These are phyloP conservation scores for Oophaga pumilio DNA, from an alignment of 2,113 vertebrate genomes.

Conservation along the genomic window DNA sequence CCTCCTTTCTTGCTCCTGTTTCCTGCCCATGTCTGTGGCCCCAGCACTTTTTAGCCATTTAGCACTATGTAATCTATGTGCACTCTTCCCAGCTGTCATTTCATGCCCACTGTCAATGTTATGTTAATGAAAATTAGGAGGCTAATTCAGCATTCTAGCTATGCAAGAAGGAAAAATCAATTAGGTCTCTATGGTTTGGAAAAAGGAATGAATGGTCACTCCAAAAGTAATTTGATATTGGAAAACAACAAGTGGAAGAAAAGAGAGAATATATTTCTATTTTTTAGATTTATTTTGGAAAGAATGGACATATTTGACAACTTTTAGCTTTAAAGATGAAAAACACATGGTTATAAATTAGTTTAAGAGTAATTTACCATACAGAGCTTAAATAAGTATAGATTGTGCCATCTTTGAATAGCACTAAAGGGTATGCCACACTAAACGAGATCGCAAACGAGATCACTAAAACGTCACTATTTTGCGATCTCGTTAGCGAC, in stretches of 20 bases:
- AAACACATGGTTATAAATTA: too few relatives aligned
- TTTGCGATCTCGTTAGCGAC: too few relatives aligned
- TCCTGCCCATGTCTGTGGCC: neutral
- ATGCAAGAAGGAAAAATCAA: neutral
- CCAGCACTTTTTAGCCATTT: neutral
- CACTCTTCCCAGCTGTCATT: constrained; percentile 12
- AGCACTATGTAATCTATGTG: neutral
- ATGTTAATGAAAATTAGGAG: constrained; percentile 1
- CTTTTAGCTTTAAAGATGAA: too few relatives aligned
- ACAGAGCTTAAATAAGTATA: too few relatives aligned
- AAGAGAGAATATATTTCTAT: too few relatives aligned
- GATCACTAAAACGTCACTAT: too few relatives aligned
- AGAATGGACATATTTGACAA: too few relatives aligned
- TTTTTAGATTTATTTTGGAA: too few relatives aligned
- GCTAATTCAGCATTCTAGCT: neutral
- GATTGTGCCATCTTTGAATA: too few relatives aligned
- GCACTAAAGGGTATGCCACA: too few relatives aligned
- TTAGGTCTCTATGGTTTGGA: neutral
- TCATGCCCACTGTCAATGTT: neutral
- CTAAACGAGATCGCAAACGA: too few relatives aligned
- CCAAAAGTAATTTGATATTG: neutral
- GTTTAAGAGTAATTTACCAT: too few relatives aligned
- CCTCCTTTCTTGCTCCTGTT: constrained; percentile 7
- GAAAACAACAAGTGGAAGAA: neutral
- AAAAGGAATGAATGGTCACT: neutral